Conservation (phyloP, 2,888 invertebrate species). For the Pilophorus perplexus region DNA sequence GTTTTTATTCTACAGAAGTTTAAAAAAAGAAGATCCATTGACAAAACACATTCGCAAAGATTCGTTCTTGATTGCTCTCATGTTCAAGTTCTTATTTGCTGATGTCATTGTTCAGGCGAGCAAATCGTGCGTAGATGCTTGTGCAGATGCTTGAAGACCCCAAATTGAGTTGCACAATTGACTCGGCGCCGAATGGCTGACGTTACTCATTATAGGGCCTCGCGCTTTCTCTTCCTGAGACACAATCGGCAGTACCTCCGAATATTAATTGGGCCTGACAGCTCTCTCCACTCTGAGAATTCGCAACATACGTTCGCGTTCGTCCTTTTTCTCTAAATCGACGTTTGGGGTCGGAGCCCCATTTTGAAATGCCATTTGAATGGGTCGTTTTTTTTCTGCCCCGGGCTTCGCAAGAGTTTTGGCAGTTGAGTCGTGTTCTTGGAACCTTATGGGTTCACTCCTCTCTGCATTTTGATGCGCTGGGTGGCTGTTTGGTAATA, state of each 20-base stretch:
- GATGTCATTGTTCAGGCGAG: too few species aligned
- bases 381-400: too few species aligned
- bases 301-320: slow-evolving; percentile 23
- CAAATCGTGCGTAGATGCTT: slow-evolving; percentile 12
- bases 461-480: too few species aligned
- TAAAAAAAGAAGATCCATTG: too few species aligned
- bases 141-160: slow-evolving; percentile 10
- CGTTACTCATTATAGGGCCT: slow-evolving; percentile 6
- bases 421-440: too few species aligned
- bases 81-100: too few species aligned
- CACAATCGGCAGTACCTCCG: slow-evolving; percentile 29
- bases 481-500: too few species aligned
- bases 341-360: neutral
- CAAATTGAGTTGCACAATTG: slow-evolving; percentile 27
- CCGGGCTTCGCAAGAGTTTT: too few species aligned
- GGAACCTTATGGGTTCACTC: too few species aligned
- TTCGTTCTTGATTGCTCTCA: too few species aligned
- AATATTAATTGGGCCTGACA: slow-evolving; percentile 20
- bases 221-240: slow-evolving; percentile 28
- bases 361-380: slow-evolving; percentile 14
- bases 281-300: slow-evolving; percentile 20
- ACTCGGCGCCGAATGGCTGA: slow-evolving; percentile 11
- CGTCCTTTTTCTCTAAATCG: neutral
- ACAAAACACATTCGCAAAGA: too few species aligned
- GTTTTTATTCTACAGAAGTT: too few species aligned